Base-by-base conservation (phyloP, 2,888 invertebrate genomes). In the Phortica okadai region DNA sequence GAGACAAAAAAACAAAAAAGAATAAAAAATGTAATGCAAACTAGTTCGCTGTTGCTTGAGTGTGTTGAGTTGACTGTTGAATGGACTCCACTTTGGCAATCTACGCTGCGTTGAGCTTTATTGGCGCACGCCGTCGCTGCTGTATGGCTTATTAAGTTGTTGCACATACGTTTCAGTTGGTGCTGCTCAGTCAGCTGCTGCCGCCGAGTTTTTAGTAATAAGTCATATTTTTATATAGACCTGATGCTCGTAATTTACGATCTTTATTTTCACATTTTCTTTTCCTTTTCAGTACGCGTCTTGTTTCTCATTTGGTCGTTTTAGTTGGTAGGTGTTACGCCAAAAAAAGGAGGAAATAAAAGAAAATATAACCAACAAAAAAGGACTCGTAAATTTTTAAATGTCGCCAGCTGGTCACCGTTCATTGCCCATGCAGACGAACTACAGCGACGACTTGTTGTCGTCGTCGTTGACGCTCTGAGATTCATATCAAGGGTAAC, bases 171-270 rank as follows among this genome's bases (percentile, higher is more conserved):
- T 74, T 84, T 79, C 78, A 70, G 75, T 25, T 74, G 78, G 16
- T 69, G 73, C 8, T 62, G 69, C 67, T 76, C 78, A 54, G 76
- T 73, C 64, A 77, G 74, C 33, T 33, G 59, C 6, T 16, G 58
- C 16, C 16, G 56, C 3, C 41, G 21, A 7, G 41, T n/a, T 50
- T 11, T 21, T 73, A 84, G 85, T 88, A 85, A 88, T 85, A 85
- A 85, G 88, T 86, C 85, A 85, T 85, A 88, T 88, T 85, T 88
- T 86, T 86, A 85, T 86, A 76, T 69, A 8, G 50, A 6, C 50
- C 2, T 50, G 50, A 50, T 11, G 50, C 50, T 2, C 50, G 50
- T 50, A 50, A 50, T 50, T 50, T 50, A 50, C 50, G 50, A 50
- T 8, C 50, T 33, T 33, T 33, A 33, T 33, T 33, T 33, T 50